These are phyloP conservation scores for Hyposoter dolosus DNA, from an alignment of 2,888 invertebrate species.

Conservation along the genomic window DNA sequence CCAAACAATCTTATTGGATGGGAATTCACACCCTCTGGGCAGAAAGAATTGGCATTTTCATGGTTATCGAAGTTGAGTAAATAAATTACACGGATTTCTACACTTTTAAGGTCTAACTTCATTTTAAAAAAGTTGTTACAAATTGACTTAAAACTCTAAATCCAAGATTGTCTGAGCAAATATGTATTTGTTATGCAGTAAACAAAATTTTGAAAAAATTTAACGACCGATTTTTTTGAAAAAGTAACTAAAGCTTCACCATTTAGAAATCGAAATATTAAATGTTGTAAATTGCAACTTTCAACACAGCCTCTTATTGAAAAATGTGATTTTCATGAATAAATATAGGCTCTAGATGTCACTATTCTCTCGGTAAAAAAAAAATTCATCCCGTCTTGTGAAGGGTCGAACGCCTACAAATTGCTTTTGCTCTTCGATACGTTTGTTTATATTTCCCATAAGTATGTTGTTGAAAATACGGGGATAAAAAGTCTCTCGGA, in stretches of 20 bases:
- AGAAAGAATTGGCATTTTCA: not conserved
- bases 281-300: no score
- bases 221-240: no score
- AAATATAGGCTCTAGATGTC: no score
- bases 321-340: no score
- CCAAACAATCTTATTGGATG: conserved; percentile 21
- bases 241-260: no score
- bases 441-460: not conserved
- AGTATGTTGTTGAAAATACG: conserved; percentile 12
- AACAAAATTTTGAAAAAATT: no score
- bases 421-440: not conserved
- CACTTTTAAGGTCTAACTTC: not conserved
- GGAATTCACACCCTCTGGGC: not conserved
- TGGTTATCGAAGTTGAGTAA: not conserved
- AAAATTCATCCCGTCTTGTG: not conserved
- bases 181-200: no score
- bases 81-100: not conserved
- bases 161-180: no score
- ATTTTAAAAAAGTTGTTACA: no score
- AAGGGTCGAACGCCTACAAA: not conserved
- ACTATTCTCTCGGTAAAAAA: no score
- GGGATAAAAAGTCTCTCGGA: not conserved
- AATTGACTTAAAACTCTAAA: not conserved
- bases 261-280: no score
- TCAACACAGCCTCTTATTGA: no score